A percentile compares a stretch with the other conserved stretches of the same genome.
phyloP scores from a whole-genome alignment of 2,797 vertebrate species.

The Lepus townsendii region DNA sequence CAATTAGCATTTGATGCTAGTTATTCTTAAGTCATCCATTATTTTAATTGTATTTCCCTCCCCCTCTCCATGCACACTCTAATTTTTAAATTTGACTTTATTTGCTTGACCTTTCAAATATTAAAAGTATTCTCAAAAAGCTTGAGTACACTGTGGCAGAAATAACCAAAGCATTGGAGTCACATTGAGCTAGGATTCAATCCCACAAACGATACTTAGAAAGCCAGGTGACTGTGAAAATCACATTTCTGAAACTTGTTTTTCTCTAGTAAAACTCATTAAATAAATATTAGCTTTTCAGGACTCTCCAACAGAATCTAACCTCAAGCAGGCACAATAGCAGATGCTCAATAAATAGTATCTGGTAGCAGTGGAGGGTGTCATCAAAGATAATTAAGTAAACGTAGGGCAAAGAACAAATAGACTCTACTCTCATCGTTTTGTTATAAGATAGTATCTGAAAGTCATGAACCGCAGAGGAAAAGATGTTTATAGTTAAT shows the following conservation, averaged over 20 bases:
- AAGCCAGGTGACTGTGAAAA: neutral
- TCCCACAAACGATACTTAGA: neutral
- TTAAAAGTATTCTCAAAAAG: neutral
- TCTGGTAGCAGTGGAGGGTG: neutral
- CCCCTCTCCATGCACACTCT: neutral
- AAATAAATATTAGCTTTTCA: neutral
- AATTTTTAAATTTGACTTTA: neutral
- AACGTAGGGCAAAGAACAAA: too few species aligned
- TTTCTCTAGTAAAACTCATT: neutral
- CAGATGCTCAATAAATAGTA: neutral
- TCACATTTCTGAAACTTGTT: neutral
- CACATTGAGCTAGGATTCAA: neutral
- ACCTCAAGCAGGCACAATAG: too few species aligned
- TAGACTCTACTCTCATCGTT: neutral
- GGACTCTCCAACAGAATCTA: neutral
- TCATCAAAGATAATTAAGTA: accelerated
- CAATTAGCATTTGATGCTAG: too few species aligned
- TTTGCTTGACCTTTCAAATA: neutral
- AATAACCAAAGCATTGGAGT: neutral
- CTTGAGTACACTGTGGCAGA: neutral
- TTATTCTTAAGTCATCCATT: neutral
- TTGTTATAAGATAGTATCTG: neutral
- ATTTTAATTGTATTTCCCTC: neutral
- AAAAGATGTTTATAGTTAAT: neutral
- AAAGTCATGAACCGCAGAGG: neutral